Percentiles rank a stretch among this genome's conserved stretches.
Conservation (phyloP, 2,113 vertebrate species). For the Passer montanus region DNA sequence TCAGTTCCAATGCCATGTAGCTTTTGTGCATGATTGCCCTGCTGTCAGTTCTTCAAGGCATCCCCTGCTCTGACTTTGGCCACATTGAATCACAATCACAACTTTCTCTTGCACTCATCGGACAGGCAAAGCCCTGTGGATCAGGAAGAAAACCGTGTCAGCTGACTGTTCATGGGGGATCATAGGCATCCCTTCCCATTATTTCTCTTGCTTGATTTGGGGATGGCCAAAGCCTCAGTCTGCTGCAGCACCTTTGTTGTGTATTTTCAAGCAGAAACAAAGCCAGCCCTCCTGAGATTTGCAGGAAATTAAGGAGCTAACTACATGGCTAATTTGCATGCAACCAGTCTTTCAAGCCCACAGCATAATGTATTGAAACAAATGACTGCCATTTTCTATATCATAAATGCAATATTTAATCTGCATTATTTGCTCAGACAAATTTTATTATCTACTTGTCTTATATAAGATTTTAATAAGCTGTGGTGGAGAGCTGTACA, state of each 20-base stretch:
- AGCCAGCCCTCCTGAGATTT: background rate
- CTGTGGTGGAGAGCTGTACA: background rate
- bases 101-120: background rate
- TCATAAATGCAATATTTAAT: conserved; percentile 19
- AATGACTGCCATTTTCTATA: background rate
- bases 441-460: conserved; percentile 4
- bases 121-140: background rate
- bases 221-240: background rate
- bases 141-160: background rate
- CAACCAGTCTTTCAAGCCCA: background rate
- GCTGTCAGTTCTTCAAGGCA: background rate
- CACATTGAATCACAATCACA: background rate
- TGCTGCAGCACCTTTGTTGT: background rate
- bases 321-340: background rate
- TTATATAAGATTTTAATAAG: conserved; percentile 42
- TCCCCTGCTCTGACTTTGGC: background rate
- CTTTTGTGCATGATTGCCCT: background rate
- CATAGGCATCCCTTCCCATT: background rate
- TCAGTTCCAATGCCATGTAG: background rate
- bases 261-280: background rate
- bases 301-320: background rate
- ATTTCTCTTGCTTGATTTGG: background rate
- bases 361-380: conserved; percentile 5
- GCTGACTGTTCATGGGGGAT: background rate
- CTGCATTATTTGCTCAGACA: background rate